Evolutionary conservation across 2,797 vertebrate genomes (phyloP), one percentile per base, ranked within the genome.

Genomic region (Sebastes baramenuke): DNA sequence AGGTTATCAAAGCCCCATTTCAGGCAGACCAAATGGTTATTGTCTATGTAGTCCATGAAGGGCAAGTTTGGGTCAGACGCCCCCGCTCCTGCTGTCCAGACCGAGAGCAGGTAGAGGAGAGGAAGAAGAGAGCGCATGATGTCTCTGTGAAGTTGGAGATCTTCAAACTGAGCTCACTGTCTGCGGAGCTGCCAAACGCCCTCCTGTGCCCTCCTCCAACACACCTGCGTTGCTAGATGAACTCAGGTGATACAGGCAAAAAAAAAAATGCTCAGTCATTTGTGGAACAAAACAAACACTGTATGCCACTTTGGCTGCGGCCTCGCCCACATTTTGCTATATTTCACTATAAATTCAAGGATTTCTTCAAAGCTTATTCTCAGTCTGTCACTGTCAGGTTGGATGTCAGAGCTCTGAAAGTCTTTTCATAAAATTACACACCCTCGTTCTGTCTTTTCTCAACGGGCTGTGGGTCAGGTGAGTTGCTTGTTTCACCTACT

Each of bases 21-120:
- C 60, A 97, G 81, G 58, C 52, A 87, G 42, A 96, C 81, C 29
- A 64, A 24, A 2, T 73, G 66, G 22, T 88, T 75, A 12, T 79
- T n/a, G 67, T 96, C 95, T 75, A 97, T 82, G 68, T 94, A 94
- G 13, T 89, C 88, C 78, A 93, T 95, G 84, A 96, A 96, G 58
- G 10, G 75, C 70, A 97, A 18, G 30, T 6, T 0, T 25, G 34
- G 77, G 75, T 94, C 84, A 1, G 30, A 52, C 2, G 82, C 80
- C 10, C 66, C 32, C 1, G 64, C 18, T 30, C 38, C 24, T 0
- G 80, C 65, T 29, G 82, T 67, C 82, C 85, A 77, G 56, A 78
- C 22, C 30, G 90, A 27, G 62, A 75, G 5, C 82, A 85, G 14
- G 59, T 49, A 64, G 67, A 92, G 49, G n/a, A 93, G 4, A 89